These are phyloP conservation scores for Aricia agestis DNA, from an alignment of 1,140 invertebrate species.

Conservation along the genomic window DNA sequence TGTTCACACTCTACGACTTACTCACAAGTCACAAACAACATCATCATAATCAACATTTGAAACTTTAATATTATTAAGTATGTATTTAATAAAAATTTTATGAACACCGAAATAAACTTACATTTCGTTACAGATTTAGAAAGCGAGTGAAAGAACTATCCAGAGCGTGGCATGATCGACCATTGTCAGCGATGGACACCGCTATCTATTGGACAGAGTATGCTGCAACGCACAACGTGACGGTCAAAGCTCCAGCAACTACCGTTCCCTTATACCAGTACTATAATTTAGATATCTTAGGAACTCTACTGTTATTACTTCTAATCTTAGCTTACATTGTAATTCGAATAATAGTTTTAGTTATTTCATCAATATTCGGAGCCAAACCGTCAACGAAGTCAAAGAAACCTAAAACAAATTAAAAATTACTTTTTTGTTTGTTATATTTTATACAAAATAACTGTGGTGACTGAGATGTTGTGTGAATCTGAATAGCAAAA, in stretches of 20 bases:
- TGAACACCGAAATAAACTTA: background rate
- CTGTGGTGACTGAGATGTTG: too few relatives aligned
- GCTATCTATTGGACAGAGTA: slow-evolving; percentile 78
- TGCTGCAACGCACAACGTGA: slow-evolving; percentile 65
- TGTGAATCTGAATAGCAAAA: too few relatives aligned
- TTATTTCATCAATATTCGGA: background rate
- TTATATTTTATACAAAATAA: too few relatives aligned
- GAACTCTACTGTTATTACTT: slow-evolving; percentile 20
- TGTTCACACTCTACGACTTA: too few relatives aligned
- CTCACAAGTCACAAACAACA: too few relatives aligned
- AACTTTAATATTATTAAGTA: too few relatives aligned
- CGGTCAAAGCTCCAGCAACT: slow-evolving; percentile 49
- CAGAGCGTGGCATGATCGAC: slow-evolving; percentile 74
- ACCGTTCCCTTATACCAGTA: slow-evolving; percentile 46
- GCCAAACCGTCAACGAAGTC: background rate
- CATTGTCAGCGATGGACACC: slow-evolving; percentile 67
- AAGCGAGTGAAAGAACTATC: slow-evolving; percentile 71
- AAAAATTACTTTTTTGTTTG: background rate
- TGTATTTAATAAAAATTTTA: too few relatives aligned
- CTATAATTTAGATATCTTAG: slow-evolving; percentile 38
- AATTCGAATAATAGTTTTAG: background rate
- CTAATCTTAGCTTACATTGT: background rate
- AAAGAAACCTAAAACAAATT: slow-evolving; percentile 3
- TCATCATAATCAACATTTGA: too few relatives aligned
- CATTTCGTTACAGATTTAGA: slow-evolving; percentile 47